Evolutionary conservation across 2,888 invertebrate species (phyloP).

Genomic region (Mimachlamys varia): DNA sequence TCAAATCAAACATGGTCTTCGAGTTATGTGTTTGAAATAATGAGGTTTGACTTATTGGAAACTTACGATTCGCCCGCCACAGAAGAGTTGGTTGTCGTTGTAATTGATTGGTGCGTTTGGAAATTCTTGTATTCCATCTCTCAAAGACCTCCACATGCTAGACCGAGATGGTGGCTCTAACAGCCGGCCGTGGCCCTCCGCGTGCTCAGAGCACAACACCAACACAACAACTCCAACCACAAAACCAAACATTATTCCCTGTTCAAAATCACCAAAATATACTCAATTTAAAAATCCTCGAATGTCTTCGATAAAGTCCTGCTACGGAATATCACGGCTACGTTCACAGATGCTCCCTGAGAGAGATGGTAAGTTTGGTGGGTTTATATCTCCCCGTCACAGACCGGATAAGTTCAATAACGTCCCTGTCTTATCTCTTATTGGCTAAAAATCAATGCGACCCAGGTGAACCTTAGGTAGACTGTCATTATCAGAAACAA

Average conservation of each 20-base stretch:
- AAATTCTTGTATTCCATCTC: not conserved
- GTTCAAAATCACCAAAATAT: not conserved
- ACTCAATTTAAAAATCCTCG: not conserved
- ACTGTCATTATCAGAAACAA: not conserved
- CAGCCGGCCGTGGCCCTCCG: conserved; percentile 37
- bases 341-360: not conserved
- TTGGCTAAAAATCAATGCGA: not conserved
- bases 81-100: conserved; percentile 48
- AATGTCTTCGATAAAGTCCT: not conserved
- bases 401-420: not conserved
- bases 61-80: conserved; percentile 47
- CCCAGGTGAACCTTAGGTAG: not conserved
- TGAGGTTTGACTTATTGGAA: not conserved
- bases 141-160: conserved; percentile 40
- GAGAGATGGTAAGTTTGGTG: not conserved
- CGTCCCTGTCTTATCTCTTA: conserved; percentile 16
- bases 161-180: conserved; percentile 42
- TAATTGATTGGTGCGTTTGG: conserved; percentile 32
- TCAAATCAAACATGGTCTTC: no score
- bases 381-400: not conserved
- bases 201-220: not conserved
- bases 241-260: not conserved
- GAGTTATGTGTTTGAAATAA: not conserved
- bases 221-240: not conserved
- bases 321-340: no score